Evolutionary conservation across 2,888 invertebrate genomes (phyloP).

Genomic region (Oligia fasciuncula): DNA sequence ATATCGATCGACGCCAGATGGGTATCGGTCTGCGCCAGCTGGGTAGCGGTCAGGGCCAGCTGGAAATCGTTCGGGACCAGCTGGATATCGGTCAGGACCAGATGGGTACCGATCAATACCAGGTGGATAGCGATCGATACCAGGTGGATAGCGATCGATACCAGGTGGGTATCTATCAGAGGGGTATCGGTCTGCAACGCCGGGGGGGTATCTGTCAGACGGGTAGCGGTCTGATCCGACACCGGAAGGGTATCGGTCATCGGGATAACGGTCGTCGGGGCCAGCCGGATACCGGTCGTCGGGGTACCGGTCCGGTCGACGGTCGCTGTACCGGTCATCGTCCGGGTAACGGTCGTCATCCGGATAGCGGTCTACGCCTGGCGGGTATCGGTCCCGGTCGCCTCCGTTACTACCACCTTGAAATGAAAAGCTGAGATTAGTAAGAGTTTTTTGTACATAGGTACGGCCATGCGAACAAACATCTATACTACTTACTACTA

Average conservation of each 20-base stretch:
- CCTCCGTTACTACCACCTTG: slow-evolving; percentile 86
- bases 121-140: slow-evolving; percentile 84
- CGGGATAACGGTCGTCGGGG: slow-evolving; percentile 87
- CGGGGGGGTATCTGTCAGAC: slow-evolving; percentile 86
- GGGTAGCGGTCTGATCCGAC: slow-evolving; percentile 79
- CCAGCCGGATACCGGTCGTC: slow-evolving; percentile 90
- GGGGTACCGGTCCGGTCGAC: slow-evolving; percentile 87
- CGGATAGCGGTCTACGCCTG: slow-evolving; percentile 86
- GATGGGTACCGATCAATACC: slow-evolving; percentile 86
- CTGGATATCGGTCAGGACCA: slow-evolving; percentile 88
- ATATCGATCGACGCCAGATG: slow-evolving; percentile 80
- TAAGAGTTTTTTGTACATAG: slow-evolving; percentile 17
- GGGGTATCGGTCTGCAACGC: slow-evolving; percentile 80
- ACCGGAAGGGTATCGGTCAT: slow-evolving; percentile 74
- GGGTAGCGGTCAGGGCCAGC: slow-evolving; percentile 82
- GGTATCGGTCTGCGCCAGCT: slow-evolving; percentile 82
- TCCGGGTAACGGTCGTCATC: slow-evolving; percentile 89
- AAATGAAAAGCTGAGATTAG: slow-evolving; percentile 65
- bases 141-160: slow-evolving; percentile 81
- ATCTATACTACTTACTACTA: slow-evolving; percentile 32
- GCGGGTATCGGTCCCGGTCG: slow-evolving; percentile 84
- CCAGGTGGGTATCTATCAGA: slow-evolving; percentile 84
- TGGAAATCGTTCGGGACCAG: slow-evolving; percentile 88
- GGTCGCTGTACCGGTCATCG: slow-evolving; percentile 84
- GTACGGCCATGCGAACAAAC: slow-evolving; percentile 50